Evolutionary conservation across 2,888 invertebrate genomes (phyloP), one percentile per base, ranked within the genome.

Genomic region (Melieria crassipennis): DNA sequence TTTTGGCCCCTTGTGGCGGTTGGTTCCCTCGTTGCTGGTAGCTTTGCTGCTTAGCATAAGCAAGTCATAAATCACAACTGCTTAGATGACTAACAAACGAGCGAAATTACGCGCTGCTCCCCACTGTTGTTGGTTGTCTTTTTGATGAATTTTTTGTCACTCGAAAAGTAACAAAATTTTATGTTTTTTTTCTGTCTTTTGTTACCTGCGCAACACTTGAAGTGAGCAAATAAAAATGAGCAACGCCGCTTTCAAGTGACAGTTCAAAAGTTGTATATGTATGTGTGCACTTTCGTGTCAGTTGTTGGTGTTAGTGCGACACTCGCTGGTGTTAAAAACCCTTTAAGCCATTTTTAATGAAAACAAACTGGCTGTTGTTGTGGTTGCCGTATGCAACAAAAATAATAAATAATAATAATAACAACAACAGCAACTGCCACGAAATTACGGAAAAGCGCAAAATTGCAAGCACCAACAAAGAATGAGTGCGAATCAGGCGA

Each of bases 11-110:
- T 50, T 50, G 10, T 50, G 10, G 10, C 11, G 9, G 11, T 50
- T 50, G 50, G 9, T 50, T 11, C 2, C 50, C 50, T 50, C 9
- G 50, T 50, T 50, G 11, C 11, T 50, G 9, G 9, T 50, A 1
- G 10, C 11, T 50, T 50, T 50, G 10, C 11, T 50, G 50, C 11
- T 50, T 50, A 50, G 11, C 52, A 52, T 7, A 52, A 52, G 52
- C 52, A n/a, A n/a, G 52, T 52, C 52, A 52, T 52, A n/a, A 52
- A 52, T 52, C 52, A 52, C 9, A 16, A 4, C 30, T 57, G 30
- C 57, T 57, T 57, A 57, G 30, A 57, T 16, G 57, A 57, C 30
- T 57, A 42, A 57, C 57, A 57, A 57, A 57, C 16, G 57, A 57
- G 57, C 57, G 30, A 57, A 57, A 57, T 57, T 57, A 57, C n/a